These are phyloP conservation scores for Pseudomugil tenellus DNA, from an alignment of 2,797 vertebrate species.

Conservation along the genomic window DNA sequence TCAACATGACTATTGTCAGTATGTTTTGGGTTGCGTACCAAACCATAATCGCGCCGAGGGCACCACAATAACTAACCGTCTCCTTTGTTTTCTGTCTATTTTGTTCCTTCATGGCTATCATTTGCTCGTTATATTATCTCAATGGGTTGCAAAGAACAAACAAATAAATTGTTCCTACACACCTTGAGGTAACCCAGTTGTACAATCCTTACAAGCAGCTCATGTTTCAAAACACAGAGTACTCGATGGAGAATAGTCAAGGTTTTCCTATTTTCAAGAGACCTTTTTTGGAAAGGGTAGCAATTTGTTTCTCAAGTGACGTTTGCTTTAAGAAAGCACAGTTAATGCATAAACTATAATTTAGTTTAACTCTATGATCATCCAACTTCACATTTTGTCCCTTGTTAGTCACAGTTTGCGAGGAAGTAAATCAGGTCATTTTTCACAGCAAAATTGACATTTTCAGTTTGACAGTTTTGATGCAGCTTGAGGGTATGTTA, in stretches of 20 bases:
- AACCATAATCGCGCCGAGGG: too few species aligned
- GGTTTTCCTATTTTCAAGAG: too few species aligned
- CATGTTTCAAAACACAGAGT: constrained; percentile 18
- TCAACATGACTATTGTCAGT: too few species aligned
- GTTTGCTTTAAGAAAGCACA: constrained; percentile 15
- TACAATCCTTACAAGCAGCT: too few species aligned
- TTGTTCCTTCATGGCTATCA: constrained; percentile 25
- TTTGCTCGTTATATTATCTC: constrained; percentile 26
- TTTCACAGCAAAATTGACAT: not conserved
- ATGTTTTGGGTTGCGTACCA: too few species aligned
- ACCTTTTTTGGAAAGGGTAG: not conserved
- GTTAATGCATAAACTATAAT: constrained; percentile 11
- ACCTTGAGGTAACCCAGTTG: constrained; percentile 25
- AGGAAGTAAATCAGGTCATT: not conserved
- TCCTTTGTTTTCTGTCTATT: constrained; percentile 39
- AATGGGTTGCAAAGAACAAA: constrained; percentile 15
- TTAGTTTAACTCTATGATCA: not conserved
- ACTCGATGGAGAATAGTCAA: not conserved
- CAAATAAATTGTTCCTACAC: constrained; percentile 43
- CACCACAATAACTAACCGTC: too few species aligned
- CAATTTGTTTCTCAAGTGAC: constrained; percentile 20
- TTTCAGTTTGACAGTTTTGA: not conserved
- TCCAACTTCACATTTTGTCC: not conserved
- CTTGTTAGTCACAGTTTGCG: too few species aligned
- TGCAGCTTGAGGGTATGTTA: not conserved